Conservation (phyloP, 2,888 invertebrate genomes). For the Epinotia ramella region DNA sequence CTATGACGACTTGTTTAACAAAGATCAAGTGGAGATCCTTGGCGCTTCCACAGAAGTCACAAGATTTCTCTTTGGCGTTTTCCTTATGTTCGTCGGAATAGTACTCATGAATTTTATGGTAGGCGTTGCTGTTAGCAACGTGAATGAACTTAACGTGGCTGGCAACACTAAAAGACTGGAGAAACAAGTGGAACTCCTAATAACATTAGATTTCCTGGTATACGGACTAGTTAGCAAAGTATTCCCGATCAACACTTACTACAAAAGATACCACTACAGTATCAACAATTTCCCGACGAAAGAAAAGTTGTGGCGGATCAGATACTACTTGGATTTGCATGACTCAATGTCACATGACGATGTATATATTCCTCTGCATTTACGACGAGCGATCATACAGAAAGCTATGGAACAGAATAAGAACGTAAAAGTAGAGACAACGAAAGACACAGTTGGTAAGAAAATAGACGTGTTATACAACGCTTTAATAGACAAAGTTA, state of each 20-base stretch:
- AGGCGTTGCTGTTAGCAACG: slow-evolving; percentile 71
- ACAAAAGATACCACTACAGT: slow-evolving; percentile 41
- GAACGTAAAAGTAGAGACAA: slow-evolving; percentile 12
- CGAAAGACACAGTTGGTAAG: slow-evolving; percentile 23
- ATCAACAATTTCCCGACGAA: slow-evolving; percentile 42
- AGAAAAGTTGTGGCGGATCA: slow-evolving; percentile 40
- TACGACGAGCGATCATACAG: slow-evolving; percentile 28
- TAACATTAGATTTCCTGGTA: slow-evolving; percentile 56
- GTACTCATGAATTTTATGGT: slow-evolving; percentile 71
- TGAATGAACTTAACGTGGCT: slow-evolving; percentile 64
- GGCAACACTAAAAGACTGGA: slow-evolving; percentile 64
- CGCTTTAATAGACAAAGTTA: slow-evolving; percentile 27
- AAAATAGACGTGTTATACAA: slow-evolving; percentile 33
- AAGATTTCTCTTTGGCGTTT: slow-evolving; percentile 47
- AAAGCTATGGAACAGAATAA: slow-evolving; percentile 40
- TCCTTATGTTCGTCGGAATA: slow-evolving; percentile 66
- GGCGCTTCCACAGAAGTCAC: slow-evolving; percentile 27
- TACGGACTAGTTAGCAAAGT: slow-evolving; percentile 47
- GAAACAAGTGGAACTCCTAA: slow-evolving; percentile 65
- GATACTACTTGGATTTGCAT: slow-evolving; percentile 36
- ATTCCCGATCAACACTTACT: slow-evolving; percentile 39
- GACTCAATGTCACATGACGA: slow-evolving; percentile 39
- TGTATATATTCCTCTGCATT: slow-evolving; percentile 31
- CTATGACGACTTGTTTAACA: slow-evolving; percentile 78
- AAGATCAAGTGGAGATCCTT: slow-evolving; percentile 55